Conservation (phyloP, 1,140 invertebrate genomes). For the Drosophila mojavensis region DNA sequence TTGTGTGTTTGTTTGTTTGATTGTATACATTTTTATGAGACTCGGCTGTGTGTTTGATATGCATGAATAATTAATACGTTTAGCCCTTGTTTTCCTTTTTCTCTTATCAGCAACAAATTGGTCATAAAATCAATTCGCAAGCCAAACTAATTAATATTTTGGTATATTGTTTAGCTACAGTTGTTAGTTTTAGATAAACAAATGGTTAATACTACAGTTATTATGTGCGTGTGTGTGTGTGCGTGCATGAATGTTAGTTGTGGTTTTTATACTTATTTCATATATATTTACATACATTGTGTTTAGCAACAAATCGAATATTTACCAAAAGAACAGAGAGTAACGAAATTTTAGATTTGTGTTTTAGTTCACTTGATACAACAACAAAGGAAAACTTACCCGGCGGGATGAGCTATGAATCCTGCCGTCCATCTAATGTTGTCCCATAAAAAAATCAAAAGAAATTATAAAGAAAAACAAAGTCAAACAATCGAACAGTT, state of each 20-base stretch:
- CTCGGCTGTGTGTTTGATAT: constrained; percentile 27
- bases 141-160: constrained; percentile 21
- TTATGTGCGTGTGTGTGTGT: constrained; percentile 31
- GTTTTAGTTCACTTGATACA: constrained; percentile 52
- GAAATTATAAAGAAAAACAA: constrained; percentile 83
- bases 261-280: not conserved
- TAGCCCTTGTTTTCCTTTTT: constrained; percentile 14
- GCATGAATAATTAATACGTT: constrained; percentile 40
- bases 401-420: constrained; percentile 84
- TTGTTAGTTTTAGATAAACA: constrained; percentile 11
- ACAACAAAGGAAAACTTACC: constrained; percentile 83
- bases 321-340: constrained; percentile 18
- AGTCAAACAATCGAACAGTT: constrained; percentile 76
- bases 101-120: constrained; percentile 20
- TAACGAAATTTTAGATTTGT: constrained; percentile 1
- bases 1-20: no score
- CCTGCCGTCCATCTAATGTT: constrained; percentile 84
- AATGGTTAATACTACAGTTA: not conserved
- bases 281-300: constrained; percentile 17
- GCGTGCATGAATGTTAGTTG: constrained; percentile 29
- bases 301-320: constrained; percentile 18
- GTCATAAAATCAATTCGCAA: constrained; percentile 11
- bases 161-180: not conserved
- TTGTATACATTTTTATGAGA: constrained; percentile 5
- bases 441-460: constrained; percentile 84